Percentiles rank a stretch among this genome's conserved stretches.
These are phyloP conservation scores for Echeneis naucrates DNA, from an alignment of 2,797 vertebrate genomes.

Conservation along the genomic window DNA sequence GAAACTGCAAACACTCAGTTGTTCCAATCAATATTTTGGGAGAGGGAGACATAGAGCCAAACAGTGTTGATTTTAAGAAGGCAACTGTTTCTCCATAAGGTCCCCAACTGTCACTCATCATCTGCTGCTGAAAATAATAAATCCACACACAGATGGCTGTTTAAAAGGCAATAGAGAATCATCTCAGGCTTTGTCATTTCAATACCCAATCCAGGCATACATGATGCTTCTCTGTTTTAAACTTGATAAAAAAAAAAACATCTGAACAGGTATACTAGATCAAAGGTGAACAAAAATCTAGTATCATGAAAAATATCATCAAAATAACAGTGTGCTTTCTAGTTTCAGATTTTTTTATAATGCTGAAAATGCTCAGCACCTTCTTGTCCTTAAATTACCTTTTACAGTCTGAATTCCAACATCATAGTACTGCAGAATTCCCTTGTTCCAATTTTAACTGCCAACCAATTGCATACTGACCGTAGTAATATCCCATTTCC, in stretches of 20 bases:
- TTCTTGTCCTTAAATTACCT: not conserved
- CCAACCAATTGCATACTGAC: too few relatives aligned
- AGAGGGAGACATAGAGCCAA: conserved; percentile 44
- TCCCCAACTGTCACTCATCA: conserved; percentile 41
- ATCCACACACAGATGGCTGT: conserved; percentile 39
- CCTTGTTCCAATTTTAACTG: not conserved
- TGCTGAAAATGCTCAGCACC: not conserved
- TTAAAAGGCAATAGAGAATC: conserved; percentile 14
- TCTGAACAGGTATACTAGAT: too few relatives aligned
- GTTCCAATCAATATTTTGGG: conserved; percentile 63
- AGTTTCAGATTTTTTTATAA: not conserved
- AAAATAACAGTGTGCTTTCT: not conserved
- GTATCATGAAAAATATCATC: not conserved
- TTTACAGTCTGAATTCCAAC: not conserved
- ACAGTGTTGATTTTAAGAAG: conserved; percentile 53
- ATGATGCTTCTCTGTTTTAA: too few relatives aligned
- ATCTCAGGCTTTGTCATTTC: not conserved
- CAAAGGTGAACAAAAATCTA: too few relatives aligned
- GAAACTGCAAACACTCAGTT: conserved; percentile 30
- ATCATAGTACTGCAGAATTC: not conserved
- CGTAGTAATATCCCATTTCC: not conserved
- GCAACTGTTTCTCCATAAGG: conserved; percentile 40
- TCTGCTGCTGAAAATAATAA: conserved; percentile 40
- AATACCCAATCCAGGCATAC: too few relatives aligned
- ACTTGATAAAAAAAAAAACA: too few relatives aligned